These are phyloP conservation scores for Etheostoma nigrum DNA, from an alignment of 2,797 vertebrate species.

Conservation along the genomic window DNA sequence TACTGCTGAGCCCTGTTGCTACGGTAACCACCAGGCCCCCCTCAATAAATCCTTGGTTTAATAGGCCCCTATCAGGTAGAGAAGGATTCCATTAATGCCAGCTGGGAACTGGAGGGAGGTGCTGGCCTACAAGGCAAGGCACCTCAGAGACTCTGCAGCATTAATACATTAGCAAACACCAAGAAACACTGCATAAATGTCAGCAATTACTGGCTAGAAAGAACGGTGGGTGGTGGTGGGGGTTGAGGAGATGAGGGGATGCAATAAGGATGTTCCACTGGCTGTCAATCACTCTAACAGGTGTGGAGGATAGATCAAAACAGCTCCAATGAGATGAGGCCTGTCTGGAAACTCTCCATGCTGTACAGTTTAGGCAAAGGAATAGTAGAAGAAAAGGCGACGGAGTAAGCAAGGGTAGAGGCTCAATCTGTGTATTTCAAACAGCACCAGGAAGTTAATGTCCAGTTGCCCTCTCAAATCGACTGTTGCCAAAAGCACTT, in stretches of 20 bases:
- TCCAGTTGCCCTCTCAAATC: slow-evolving; percentile 39
- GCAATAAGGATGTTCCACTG: slow-evolving; percentile 96
- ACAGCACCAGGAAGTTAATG: slow-evolving; percentile 30
- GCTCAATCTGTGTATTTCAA: slow-evolving; percentile 43
- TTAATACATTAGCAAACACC: slow-evolving; percentile 99
- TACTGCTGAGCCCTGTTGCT: slow-evolving; percentile 95
- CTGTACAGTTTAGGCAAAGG: slow-evolving; percentile 23
- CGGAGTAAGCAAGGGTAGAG: slow-evolving; percentile 17
- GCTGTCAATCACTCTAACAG: slow-evolving; percentile 94
- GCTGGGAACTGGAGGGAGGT: slow-evolving; percentile 89
- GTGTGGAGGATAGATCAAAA: slow-evolving; percentile 77
- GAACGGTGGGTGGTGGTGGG: slow-evolving; percentile 59
- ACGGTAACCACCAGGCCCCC: slow-evolving; percentile 93
- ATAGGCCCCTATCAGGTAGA: slow-evolving; percentile 89
- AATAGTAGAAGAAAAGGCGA: slow-evolving; percentile 16
- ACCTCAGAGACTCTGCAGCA: slow-evolving; percentile 89
- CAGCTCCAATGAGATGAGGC: slow-evolving; percentile 58
- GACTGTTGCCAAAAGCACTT: slow-evolving; percentile 50
- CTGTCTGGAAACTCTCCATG: slow-evolving; percentile 30
- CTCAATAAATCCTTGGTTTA: slow-evolving; percentile 89
- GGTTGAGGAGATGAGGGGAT: slow-evolving; percentile 85
- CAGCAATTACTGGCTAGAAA: slow-evolving; percentile 92
- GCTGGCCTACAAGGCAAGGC: slow-evolving; percentile 77
- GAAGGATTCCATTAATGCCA: slow-evolving; percentile 93
- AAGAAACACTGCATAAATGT: slow-evolving; percentile 99